A percentile compares a stretch with the other conserved stretches of the same genome.
These are phyloP conservation scores for Periplaneta americana DNA, from an alignment of 1,140 invertebrate species.

Conservation along the genomic window DNA sequence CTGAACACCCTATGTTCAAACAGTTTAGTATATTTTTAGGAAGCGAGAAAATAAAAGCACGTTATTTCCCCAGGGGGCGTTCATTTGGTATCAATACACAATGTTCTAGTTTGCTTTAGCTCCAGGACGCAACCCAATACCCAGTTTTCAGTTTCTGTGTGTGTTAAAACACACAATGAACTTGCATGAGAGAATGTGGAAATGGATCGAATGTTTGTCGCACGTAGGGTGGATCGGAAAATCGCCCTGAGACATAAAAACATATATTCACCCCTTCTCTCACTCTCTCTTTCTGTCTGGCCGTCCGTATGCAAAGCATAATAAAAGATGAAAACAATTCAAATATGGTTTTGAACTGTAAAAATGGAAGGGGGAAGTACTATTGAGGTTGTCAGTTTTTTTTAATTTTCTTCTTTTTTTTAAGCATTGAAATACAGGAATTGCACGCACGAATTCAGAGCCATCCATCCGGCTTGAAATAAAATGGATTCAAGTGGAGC, in stretches of 20 bases:
- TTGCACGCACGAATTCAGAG: not conserved
- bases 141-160: not conserved
- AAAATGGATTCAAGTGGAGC: not conserved
- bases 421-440: not conserved
- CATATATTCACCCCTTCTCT: not conserved
- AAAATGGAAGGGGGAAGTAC: not conserved
- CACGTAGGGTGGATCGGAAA: not conserved
- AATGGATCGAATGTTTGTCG: not conserved
- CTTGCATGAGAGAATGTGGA: not conserved
- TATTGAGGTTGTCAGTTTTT: not conserved
- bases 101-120: not conserved
- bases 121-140: not conserved
- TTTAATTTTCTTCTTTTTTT: not conserved
- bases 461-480: not conserved
- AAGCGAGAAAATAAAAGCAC: not conserved
- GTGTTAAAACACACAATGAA: not conserved
- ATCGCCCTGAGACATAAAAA: not conserved
- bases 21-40: not conserved
- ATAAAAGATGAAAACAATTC: not conserved
- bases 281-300: too few species aligned
- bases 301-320: not conserved
- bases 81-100: not conserved
- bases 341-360: not conserved
- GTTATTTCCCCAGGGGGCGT: not conserved
- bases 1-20: not conserved